Conservation (phyloP, 2,888 invertebrate genomes). For the Neria commutata region DNA sequence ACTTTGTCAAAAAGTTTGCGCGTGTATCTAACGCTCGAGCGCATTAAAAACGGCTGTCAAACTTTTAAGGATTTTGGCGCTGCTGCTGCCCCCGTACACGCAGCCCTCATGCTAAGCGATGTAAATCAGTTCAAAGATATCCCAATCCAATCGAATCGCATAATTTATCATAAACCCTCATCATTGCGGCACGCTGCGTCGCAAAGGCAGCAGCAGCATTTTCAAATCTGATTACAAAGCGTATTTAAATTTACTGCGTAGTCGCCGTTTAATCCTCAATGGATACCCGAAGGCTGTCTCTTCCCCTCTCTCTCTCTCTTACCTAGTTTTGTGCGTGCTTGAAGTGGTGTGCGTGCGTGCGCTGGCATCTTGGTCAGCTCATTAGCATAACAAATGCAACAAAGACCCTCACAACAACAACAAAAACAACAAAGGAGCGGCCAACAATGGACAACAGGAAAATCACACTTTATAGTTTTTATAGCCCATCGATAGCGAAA, state of each 20-base stretch:
- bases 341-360: background rate
- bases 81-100: too few relatives aligned
- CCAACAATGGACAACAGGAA: background rate
- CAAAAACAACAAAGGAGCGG: constrained; percentile 4
- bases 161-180: constrained; percentile 6
- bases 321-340: background rate
- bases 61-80: too few relatives aligned
- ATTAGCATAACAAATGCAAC: constrained; percentile 24
- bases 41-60: too few relatives aligned
- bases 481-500: background rate
- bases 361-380: constrained; percentile 13
- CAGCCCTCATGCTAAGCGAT: too few relatives aligned
- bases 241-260: background rate
- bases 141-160: too few relatives aligned
- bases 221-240: constrained; percentile 2
- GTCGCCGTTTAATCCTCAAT: background rate
- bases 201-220: background rate
- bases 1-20: too few relatives aligned
- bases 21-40: too few relatives aligned
- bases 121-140: constrained; percentile 1
- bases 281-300: background rate
- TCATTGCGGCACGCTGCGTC: background rate
- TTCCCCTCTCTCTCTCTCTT: background rate
- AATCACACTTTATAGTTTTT: constrained; percentile 16
- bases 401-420: background rate